Evolutionary conservation across 2,113 vertebrate genomes (phyloP), one percentile per base, ranked within the genome.

Genomic region (Cinclus cinclus): DNA sequence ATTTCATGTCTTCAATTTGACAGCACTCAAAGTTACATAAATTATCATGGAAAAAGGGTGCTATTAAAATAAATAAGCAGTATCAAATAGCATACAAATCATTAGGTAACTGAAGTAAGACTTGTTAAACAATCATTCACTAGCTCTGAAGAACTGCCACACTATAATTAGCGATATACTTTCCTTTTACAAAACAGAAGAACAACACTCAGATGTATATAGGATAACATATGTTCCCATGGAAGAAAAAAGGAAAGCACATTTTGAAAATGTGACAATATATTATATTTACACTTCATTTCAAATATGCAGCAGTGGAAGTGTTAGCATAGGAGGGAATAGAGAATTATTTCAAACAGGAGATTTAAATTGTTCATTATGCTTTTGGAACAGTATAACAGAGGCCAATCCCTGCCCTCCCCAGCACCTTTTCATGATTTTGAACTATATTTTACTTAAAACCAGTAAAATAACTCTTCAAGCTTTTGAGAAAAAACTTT

Each of bases 11-110:
- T 71, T 87, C 11, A 14, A 25, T 37, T 58, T 33, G 21, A 91
- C 82, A 79, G 62, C 27, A 68, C 58, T 82, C 80, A 27, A 89
- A 79, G 84, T 87, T 93, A 82, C 56, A 75, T 60, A 91, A 91
- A 75, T 94, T 85, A 82, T 82, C 41, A 56, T 13, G 47, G 47
- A 96, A 68, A 82, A 93, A 91, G 81, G 53, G 44, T 93, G 74
- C 62, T 95, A 94, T 94, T 95, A 94, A 96, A 94, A 94, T 83
- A 90, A 95, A 52, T 82, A 94, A 88, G 67, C 22, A 64, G 74
- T 60, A 94, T 85, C 82, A 83, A 87, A 87, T 10, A 69, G 37
- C 47, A 82, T 31, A 91, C 31, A 90, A 90, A 90, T 90, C 44
- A 94, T 90, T 65, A 93, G 81, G 31, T 87, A 91, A 87, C 90